phyloP scores from a whole-genome alignment of 2,113 vertebrate species.

The Agapornis roseicollis region DNA sequence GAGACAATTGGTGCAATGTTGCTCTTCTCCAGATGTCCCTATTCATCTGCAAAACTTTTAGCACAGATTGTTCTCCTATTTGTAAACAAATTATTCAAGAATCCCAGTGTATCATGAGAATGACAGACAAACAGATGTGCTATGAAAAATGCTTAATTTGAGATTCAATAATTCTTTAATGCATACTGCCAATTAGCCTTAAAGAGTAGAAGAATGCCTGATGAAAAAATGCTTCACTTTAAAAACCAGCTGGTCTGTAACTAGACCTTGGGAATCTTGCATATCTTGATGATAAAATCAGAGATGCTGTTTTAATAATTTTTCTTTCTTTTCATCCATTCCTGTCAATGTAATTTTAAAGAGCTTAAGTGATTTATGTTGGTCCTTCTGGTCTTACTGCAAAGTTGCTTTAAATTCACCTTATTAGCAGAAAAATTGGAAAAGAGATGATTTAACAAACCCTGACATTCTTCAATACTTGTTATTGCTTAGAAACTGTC shows the following conservation, averaged over 20 bases:
- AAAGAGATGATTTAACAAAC: background rate
- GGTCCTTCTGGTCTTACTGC: background rate
- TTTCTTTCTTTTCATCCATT: background rate
- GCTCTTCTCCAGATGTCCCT: slow-evolving; percentile 35
- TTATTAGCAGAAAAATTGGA: background rate
- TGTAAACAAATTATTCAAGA: slow-evolving; percentile 60
- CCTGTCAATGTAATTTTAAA: background rate
- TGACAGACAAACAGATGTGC: slow-evolving; percentile 42
- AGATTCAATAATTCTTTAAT: background rate
- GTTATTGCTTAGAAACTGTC: background rate
- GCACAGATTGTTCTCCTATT: slow-evolving; percentile 42
- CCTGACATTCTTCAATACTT: background rate
- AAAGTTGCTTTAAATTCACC: background rate
- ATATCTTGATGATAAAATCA: background rate
- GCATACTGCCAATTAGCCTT: background rate
- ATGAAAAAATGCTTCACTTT: background rate
- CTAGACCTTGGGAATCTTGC: background rate
- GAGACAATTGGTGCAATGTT: background rate
- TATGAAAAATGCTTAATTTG: slow-evolving; percentile 17
- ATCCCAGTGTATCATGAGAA: background rate
- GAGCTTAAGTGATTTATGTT: background rate
- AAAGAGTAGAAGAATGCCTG: slow-evolving; percentile 4
- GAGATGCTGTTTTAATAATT: background rate
- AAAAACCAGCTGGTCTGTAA: background rate
- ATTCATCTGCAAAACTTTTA: slow-evolving; percentile 50